These are phyloP conservation scores for Acanthococcus lagerstroemiae DNA, from an alignment of 2,888 invertebrate genomes.

Conservation along the genomic window DNA sequence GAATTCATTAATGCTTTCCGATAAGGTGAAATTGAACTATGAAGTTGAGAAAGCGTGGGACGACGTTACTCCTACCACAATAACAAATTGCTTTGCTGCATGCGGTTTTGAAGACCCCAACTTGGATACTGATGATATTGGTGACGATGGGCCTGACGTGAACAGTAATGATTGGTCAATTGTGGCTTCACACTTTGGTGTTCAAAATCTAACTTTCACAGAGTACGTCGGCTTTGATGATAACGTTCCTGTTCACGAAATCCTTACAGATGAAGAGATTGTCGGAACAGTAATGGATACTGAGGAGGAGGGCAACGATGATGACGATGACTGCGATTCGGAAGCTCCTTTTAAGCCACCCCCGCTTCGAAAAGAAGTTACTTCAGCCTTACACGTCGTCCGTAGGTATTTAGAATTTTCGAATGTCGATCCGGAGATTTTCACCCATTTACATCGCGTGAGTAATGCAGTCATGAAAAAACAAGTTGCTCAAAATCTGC, in stretches of 20 bases:
- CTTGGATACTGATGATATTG: background rate
- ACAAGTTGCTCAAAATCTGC: background rate
- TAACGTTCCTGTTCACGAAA: background rate
- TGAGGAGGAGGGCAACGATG: background rate
- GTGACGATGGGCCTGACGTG: background rate
- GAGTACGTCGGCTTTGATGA: background rate
- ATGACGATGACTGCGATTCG: background rate
- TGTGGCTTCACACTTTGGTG: background rate
- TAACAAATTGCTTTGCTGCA: background rate
- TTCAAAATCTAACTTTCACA: background rate
- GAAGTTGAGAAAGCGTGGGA: background rate
- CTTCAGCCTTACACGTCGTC: background rate
- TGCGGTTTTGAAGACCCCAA: background rate
- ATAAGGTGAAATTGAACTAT: no score
- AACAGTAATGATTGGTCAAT: background rate
- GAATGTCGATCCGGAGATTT: background rate
- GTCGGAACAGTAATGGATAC: background rate
- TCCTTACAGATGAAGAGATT: background rate
- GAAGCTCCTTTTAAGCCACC: background rate
- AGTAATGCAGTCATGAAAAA: background rate
- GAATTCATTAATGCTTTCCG: no score
- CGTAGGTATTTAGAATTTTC: background rate
- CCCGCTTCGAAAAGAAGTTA: background rate
- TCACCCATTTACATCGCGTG: background rate
- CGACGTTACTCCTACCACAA: background rate